A percentile compares a stretch with the other conserved stretches of the same genome.
These are phyloP conservation scores for Oscheius sp. DNA, from an alignment of 2,888 invertebrate species.

Conservation along the genomic window DNA sequence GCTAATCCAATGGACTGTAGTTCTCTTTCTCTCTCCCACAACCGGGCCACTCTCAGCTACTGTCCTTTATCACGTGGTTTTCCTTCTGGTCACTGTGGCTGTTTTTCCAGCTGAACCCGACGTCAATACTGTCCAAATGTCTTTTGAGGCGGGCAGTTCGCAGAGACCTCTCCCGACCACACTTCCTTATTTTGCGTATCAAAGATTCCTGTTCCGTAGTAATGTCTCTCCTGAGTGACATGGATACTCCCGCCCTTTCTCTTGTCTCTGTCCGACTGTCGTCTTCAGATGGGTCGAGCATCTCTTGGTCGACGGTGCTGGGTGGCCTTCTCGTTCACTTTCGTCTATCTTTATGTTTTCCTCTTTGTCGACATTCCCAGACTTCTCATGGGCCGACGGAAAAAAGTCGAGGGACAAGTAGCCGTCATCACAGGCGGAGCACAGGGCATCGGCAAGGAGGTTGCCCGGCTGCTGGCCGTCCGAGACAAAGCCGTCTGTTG, in stretches of 20 bases:
- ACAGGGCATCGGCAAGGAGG: constrained; percentile 49
- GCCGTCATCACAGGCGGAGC: constrained; percentile 53
- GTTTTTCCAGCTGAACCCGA: no score
- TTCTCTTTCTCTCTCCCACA: no score
- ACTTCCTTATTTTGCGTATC: no score
- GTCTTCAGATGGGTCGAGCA: constrained; percentile 27
- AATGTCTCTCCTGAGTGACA: no score
- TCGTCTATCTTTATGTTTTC: constrained; percentile 39
- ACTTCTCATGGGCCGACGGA: constrained; percentile 39
- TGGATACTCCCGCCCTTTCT: background rate
- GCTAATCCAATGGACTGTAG: no score
- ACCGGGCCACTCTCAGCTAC: no score
- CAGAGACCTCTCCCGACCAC: no score
- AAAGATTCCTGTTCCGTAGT: no score
- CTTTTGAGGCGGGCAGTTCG: no score
- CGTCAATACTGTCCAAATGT: no score
- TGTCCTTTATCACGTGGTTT: no score
- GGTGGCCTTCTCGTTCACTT: constrained; percentile 34
- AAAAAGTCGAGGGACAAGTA: constrained; percentile 44
- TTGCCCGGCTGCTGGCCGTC: constrained; percentile 37
- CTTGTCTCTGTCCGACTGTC: background rate
- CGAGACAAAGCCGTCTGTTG: constrained; percentile 42
- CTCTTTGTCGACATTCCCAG: constrained; percentile 45
- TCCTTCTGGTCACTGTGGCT: no score
- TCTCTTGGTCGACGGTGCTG: constrained; percentile 29